Evolutionary conservation across 2,113 vertebrate species (phyloP), one percentile per base, ranked within the genome.

Genomic region (Semicossyphus pulcher): DNA sequence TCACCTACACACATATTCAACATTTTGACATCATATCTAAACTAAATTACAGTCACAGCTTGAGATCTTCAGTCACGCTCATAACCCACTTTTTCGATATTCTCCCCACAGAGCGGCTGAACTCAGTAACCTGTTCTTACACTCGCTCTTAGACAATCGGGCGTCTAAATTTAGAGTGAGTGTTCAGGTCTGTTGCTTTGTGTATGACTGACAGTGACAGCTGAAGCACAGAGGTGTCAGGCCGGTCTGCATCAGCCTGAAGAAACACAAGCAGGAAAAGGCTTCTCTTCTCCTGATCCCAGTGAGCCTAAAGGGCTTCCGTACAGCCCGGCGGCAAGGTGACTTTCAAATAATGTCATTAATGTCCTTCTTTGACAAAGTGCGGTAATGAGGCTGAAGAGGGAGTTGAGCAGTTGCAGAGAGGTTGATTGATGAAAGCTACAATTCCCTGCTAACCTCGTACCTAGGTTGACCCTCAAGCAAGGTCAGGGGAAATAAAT

Each of bases 181-280:
- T 36, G 66, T 71, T 80, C 25, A 73, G 74, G 74, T 75, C 85
- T 76, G 80, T 68, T 71, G 79, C 80, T 58, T 64, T 84, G 75
- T 72, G 66, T 66, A 16, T 74, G 82, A 86, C 58, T 78, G 88
- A 80, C 66, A 66, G 45, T 56, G 85, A 86, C 88, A 88, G 87
- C 78, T 84, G 84, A 81, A 76, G 74, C 74, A 62, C 58, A 78
- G 65, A 71, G 48, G 83, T 79, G 80, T 73, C 78, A 62, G 52
- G 72, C 70, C 39, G 32, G 45, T 78, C 58, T 45, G 36, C 67
- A 70, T 56, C 29, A 45, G 62, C 47, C 36, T 10, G 28, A 1
- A 73, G 29, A 85, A 45, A 57, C 60, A 68, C 42, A 72, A 47
- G 54, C 2, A 53, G 29, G n/a, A 62, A 34, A 80, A 69, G 45